Percentiles rank a stretch among this genome's conserved stretches.
Conservation (phyloP, 30 jellyfish, hydroid and myxozoan genomes). For the Turritopsis rubra region DNA sequence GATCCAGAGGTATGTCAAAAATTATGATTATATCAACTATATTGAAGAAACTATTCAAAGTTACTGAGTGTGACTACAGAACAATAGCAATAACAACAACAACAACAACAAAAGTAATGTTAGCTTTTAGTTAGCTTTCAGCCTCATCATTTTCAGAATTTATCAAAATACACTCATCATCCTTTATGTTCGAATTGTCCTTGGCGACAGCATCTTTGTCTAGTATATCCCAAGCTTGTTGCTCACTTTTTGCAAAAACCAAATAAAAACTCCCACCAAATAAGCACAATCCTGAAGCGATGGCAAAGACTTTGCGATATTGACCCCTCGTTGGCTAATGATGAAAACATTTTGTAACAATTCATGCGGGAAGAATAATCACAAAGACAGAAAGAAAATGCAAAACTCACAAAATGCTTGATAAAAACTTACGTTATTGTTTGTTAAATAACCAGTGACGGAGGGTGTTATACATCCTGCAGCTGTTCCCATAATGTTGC, state of each 20-base stretch:
- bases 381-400: background rate
- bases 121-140: too few relatives aligned
- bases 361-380: background rate
- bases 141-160: background rate
- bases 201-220: background rate
- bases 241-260: constrained; percentile 36
- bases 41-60: too few relatives aligned
- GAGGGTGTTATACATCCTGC: constrained; percentile 54
- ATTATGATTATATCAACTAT: too few relatives aligned
- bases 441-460: constrained; percentile 38
- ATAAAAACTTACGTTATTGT: constrained; percentile 34
- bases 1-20: too few relatives aligned
- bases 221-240: constrained; percentile 44
- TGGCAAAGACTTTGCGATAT: constrained; percentile 50
- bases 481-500: constrained; percentile 39
- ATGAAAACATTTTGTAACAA: background rate
- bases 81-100: too few relatives aligned
- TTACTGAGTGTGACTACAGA: too few relatives aligned
- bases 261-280: constrained; percentile 45
- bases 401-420: background rate
- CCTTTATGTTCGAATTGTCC: background rate
- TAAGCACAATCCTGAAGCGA: constrained; percentile 49
- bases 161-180: background rate
- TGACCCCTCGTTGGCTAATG: constrained; percentile 61
- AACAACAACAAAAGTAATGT: background rate